phyloP scores from a whole-genome alignment of 30 jellyfish, hydroid and myxozoan species.

The Aurelia aurita region DNA sequence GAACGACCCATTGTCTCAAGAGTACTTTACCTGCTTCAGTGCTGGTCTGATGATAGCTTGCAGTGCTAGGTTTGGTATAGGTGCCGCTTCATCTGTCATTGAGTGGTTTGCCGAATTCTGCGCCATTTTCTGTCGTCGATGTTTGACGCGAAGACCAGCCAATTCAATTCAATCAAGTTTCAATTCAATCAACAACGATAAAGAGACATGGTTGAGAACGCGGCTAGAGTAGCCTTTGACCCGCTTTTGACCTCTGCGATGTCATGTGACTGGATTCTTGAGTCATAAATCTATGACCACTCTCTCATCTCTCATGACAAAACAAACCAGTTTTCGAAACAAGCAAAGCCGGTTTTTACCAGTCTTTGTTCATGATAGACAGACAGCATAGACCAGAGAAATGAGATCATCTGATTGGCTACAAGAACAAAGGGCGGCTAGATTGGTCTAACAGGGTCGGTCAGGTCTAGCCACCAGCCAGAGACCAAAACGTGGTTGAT shows the following conservation, averaged over 20 bases:
- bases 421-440: background rate
- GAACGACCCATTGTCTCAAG: background rate
- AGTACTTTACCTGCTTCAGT: constrained; percentile 73
- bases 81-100: constrained; percentile 81
- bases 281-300: too few relatives aligned
- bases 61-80: constrained; percentile 95
- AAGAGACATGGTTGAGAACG: too few relatives aligned
- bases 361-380: background rate
- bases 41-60: constrained; percentile 97
- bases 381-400: constrained; percentile 49
- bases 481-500: too few relatives aligned
- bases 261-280: too few relatives aligned
- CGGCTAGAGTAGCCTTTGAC: too few relatives aligned
- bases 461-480: too few relatives aligned
- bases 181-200: background rate
- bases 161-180: background rate
- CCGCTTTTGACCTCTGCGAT: too few relatives aligned
- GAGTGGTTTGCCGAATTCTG: constrained; percentile 78
- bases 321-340: constrained; percentile 37
- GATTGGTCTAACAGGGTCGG: constrained; percentile 34
- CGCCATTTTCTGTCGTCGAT: constrained; percentile 70
- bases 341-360: background rate
- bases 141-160: too few relatives aligned
- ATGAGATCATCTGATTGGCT: constrained; percentile 23
- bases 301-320: background rate